A percentile compares a stretch with the other conserved stretches of the same genome.
phyloP scores from a whole-genome alignment of 2,797 vertebrate species.

The Sebastes paucispinis region DNA sequence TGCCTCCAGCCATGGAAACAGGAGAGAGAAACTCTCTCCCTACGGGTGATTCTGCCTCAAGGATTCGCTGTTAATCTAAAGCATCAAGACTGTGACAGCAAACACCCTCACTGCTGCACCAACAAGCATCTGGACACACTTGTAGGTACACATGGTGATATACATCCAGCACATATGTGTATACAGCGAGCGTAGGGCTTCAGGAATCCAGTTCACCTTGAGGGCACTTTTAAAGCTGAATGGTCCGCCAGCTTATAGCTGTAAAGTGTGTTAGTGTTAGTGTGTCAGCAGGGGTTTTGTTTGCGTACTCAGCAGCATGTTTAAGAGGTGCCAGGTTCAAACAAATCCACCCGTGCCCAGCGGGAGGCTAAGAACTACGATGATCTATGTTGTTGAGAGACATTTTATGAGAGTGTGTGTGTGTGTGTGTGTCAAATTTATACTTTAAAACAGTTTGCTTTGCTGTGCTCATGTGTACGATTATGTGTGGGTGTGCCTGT shows the following conservation, averaged over 20 bases:
- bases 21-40: constrained; percentile 25
- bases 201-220: constrained; percentile 31
- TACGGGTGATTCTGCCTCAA: constrained; percentile 9
- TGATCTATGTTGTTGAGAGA: constrained; percentile 11
- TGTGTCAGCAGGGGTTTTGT: constrained; percentile 39
- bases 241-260: constrained; percentile 33
- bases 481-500: neutral
- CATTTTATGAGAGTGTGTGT: neutral
- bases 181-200: neutral
- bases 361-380: constrained; percentile 17
- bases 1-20: constrained; percentile 44
- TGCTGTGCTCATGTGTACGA: neutral
- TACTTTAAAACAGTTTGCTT: no score
- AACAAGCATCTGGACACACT: constrained; percentile 3
- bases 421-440: neutral
- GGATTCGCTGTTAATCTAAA: constrained; percentile 49
- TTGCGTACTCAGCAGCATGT: constrained; percentile 35
- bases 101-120: constrained; percentile 26
- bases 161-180: neutral
- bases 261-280: constrained; percentile 43
- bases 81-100: constrained; percentile 40
- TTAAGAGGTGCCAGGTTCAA: constrained; percentile 28
- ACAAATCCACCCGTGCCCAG: constrained; percentile 15
- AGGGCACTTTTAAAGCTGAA: constrained; percentile 28
- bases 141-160: neutral